phyloP scores from a whole-genome alignment of 2,113 vertebrate genomes.

The Manacus vitellinus region DNA sequence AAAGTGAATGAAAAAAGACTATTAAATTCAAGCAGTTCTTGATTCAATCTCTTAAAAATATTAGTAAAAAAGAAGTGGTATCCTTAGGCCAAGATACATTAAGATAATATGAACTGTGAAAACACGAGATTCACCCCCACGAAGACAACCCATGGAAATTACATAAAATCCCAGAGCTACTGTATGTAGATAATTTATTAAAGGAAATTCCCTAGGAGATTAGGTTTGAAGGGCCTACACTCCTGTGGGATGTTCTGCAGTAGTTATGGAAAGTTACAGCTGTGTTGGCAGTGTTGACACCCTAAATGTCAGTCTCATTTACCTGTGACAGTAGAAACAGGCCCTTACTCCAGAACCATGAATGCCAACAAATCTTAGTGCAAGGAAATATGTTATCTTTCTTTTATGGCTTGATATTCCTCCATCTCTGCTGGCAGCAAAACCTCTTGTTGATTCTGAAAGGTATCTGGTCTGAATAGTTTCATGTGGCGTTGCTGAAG shows the following conservation, averaged over 20 bases:
- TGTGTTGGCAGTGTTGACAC: background rate
- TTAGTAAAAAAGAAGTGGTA: background rate
- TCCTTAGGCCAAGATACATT: background rate
- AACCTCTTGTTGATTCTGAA: background rate
- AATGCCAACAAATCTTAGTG: background rate
- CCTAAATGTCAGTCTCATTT: background rate
- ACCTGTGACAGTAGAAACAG: accelerated
- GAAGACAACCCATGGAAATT: background rate
- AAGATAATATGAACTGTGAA: background rate
- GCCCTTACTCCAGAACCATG: background rate
- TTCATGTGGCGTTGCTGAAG: background rate
- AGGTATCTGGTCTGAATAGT: background rate
- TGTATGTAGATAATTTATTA: background rate
- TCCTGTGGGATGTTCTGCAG: background rate
- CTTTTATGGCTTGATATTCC: background rate
- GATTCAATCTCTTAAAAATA: background rate
- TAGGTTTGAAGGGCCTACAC: accelerated
- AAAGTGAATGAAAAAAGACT: background rate
- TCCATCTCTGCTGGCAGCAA: background rate
- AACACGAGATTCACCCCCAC: background rate
- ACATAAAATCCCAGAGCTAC: background rate
- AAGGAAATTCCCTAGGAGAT: background rate
- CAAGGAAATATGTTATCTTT: background rate
- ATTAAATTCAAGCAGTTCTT: background rate
- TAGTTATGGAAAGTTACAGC: background rate